A percentile compares a stretch with the other conserved stretches of the same genome.
phyloP scores from a whole-genome alignment of 1,140 invertebrate species.

The Homalodisca vitripennis region DNA sequence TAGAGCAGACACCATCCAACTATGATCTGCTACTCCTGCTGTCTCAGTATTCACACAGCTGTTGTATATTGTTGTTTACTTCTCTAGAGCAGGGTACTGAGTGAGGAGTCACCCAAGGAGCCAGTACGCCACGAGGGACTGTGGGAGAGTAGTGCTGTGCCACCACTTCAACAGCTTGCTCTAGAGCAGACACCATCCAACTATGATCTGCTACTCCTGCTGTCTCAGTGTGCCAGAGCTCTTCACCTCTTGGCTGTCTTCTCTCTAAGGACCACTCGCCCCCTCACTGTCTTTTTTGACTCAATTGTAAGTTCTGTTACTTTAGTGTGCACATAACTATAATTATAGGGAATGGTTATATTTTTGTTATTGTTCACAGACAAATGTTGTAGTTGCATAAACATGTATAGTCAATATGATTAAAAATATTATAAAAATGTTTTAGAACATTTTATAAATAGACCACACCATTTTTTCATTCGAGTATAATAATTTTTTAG shows the following conservation, averaged over 20 bases:
- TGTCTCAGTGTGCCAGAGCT: constrained; percentile 53
- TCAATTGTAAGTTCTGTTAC: constrained; percentile 57
- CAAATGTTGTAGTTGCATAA: too few species aligned
- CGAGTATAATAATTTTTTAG: too few species aligned
- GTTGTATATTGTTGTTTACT: too few species aligned
- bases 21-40: constrained; percentile 68
- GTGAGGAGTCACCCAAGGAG: constrained; percentile 48
- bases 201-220: constrained; percentile 68
- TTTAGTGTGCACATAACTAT: too few species aligned
- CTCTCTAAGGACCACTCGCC: constrained; percentile 69
- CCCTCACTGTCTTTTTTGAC: constrained; percentile 76
- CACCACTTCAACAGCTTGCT: constrained; percentile 67
- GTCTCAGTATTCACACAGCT: constrained; percentile 48
- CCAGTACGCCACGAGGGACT: constrained; percentile 60
- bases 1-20: constrained; percentile 71
- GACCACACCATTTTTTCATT: too few species aligned
- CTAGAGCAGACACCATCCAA: constrained; percentile 71
- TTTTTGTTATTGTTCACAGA: too few species aligned
- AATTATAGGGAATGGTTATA: too few species aligned
- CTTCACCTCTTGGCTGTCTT: constrained; percentile 78
- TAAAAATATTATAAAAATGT: too few species aligned
- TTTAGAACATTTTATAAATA: too few species aligned
- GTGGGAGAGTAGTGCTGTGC: constrained; percentile 59
- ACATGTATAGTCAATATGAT: too few species aligned
- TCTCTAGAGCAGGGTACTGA: constrained; percentile 44